Evolutionary conservation across 2,797 vertebrate genomes (phyloP).

Genomic region (Pempheris klunzingeri): DNA sequence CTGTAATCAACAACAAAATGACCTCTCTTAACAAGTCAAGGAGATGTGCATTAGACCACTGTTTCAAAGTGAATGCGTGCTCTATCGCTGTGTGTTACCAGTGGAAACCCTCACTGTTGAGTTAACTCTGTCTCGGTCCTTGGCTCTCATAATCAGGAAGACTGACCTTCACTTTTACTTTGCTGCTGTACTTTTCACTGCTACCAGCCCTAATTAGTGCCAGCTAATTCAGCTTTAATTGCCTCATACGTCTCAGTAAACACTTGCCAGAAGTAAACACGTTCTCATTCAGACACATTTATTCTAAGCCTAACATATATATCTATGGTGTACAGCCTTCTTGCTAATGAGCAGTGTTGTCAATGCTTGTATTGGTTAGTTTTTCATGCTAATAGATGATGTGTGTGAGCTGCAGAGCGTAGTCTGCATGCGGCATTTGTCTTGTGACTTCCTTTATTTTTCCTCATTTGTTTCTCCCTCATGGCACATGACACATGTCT

Average conservation of each 20-base stretch:
- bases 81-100: not conserved
- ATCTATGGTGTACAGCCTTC: not conserved
- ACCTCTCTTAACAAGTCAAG: not conserved
- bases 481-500: not conserved
- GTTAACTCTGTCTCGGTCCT: not conserved
- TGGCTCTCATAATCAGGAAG: constrained; percentile 17
- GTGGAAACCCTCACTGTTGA: not conserved
- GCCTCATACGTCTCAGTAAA: constrained; percentile 23
- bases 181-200: constrained; percentile 28
- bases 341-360: constrained; percentile 11
- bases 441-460: constrained; percentile 6
- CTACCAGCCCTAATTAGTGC: constrained; percentile 28
- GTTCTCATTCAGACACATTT: constrained; percentile 1
- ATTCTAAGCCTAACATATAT: not conserved
- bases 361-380: not conserved
- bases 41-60: not conserved
- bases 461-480: not conserved
- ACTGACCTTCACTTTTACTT: constrained; percentile 22
- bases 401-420: not conserved
- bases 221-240: constrained; percentile 44
- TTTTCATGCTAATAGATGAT: not conserved
- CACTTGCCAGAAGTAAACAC: constrained; percentile 15
- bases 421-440: not conserved
- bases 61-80: constrained; percentile 9
- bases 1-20: not conserved